These are phyloP conservation scores for Oncorhynchus masou DNA, from an alignment of 2,113 vertebrate species.

Conservation along the genomic window DNA sequence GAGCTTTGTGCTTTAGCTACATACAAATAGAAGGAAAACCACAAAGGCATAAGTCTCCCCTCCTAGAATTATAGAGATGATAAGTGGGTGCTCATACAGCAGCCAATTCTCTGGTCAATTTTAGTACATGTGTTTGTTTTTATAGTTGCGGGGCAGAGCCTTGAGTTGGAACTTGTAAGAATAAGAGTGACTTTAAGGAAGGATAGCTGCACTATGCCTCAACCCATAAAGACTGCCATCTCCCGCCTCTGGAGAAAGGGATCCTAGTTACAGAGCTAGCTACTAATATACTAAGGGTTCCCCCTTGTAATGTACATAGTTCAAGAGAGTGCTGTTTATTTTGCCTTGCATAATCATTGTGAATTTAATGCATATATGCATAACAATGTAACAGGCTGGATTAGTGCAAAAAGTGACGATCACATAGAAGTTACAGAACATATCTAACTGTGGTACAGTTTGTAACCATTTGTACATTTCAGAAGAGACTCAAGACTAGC, in stretches of 20 bases:
- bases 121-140: conserved; percentile 48
- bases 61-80: conserved; percentile 6
- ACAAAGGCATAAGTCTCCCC: neutral
- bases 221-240: conserved; percentile 59
- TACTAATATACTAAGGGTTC: too few relatives aligned
- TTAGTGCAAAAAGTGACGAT: conserved; percentile 14
- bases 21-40: conserved; percentile 29
- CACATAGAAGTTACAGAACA: conserved; percentile 4
- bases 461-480: too few relatives aligned
- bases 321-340: conserved; percentile 56
- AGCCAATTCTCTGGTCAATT: conserved; percentile 33
- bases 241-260: conserved; percentile 18
- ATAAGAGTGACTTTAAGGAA: conserved; percentile 45
- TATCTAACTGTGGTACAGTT: too few relatives aligned
- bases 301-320: conserved; percentile 24
- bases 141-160: conserved; percentile 47
- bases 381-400: conserved; percentile 1
- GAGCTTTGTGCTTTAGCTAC: conserved; percentile 21
- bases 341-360: conserved; percentile 55
- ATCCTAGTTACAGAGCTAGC: neutral
- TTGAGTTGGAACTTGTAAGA: conserved; percentile 42
- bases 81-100: conserved; percentile 26
- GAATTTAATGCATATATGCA: conserved; percentile 8
- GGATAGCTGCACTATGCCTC: conserved; percentile 41
- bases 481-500: conserved; percentile 1